Evolutionary conservation across 2,113 vertebrate genomes (phyloP).

Genomic region (Carassius gibelio): DNA sequence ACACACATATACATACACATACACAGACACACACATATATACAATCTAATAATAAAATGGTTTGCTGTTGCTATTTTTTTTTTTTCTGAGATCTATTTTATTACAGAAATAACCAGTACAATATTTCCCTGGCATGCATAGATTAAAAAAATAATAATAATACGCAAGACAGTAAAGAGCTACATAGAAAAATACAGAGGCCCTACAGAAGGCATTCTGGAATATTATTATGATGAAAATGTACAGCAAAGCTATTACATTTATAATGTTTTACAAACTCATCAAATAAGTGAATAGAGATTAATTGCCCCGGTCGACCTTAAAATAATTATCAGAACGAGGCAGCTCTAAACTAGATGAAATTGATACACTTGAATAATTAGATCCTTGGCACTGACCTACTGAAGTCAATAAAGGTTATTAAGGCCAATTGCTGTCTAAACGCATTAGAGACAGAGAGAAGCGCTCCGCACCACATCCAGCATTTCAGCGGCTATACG

Average conservation of each 20-base stretch:
- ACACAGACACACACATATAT: too few relatives aligned
- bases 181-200: constrained; percentile 38
- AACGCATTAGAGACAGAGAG: constrained; percentile 80
- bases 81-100: not conserved
- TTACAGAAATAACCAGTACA: not conserved
- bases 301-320: constrained; percentile 83
- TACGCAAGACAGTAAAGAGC: not conserved
- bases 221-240: constrained; percentile 68
- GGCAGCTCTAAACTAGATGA: constrained; percentile 86
- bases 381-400: constrained; percentile 86
- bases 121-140: not conserved
- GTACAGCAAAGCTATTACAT: constrained; percentile 75
- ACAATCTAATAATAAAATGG: too few relatives aligned
- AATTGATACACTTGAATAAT: constrained; percentile 95
- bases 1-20: too few relatives aligned
- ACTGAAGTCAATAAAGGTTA: constrained; percentile 91
- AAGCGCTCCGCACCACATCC: constrained; percentile 81
- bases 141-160: not conserved
- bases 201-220: constrained; percentile 43
- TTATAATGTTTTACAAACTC: constrained; percentile 84
- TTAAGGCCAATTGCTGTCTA: constrained; percentile 88
- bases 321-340: constrained; percentile 86
- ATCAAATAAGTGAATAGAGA: constrained; percentile 84
- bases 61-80: not conserved
- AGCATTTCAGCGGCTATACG: constrained; percentile 81